Evolutionary conservation across 2,113 vertebrate species (phyloP), one percentile per base, ranked within the genome.

Genomic region (Tenebrosternarchus preto): DNA sequence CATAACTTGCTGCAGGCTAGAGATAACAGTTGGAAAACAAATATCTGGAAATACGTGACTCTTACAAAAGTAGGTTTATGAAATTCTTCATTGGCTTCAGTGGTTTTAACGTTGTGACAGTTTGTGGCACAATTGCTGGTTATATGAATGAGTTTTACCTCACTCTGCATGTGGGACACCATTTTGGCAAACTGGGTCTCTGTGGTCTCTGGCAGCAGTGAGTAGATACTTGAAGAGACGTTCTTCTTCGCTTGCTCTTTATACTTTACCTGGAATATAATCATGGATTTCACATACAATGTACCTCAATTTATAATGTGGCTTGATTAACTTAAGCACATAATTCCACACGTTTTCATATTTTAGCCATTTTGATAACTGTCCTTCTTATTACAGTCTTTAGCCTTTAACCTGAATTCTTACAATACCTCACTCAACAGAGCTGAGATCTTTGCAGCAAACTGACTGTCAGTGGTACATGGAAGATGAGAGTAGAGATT

Each of bases 181-280:
- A 90, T 81, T 89, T 91, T 95, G 0, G 94, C 95, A 61, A 97
- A 95, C 64, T 94, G 93, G 1, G 92, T 97, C 73, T 97, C 93
- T 0, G 94, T 88, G 5, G 97, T 98, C 29, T 95, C 93, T 15
- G 96, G 93, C 86, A 98, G 95, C 89, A 92, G 94, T 83, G 95
- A 95, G 88, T 97, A 98, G 33, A 96, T 88, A 68, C 93, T 92
- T 70, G 93, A 94, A 3, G 92, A 91, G 80, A 95, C 90, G 27
- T 89, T 92, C 77, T 88, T 91, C 89, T 94, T 96, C 68, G 91
- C 85, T 68, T 84, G 91, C 73, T 93, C 94, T 88, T 95, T 96
- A 83, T 98, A 98, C 71, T 94, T 94, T 55, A 91, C 88, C 95
- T 95, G 73, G 27, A n/a, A 70, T n/a, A 76, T 24, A 29, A 12